Base-by-base conservation (phyloP, 2,888 invertebrate genomes). In the Xanthorhoe spadicearia region DNA sequence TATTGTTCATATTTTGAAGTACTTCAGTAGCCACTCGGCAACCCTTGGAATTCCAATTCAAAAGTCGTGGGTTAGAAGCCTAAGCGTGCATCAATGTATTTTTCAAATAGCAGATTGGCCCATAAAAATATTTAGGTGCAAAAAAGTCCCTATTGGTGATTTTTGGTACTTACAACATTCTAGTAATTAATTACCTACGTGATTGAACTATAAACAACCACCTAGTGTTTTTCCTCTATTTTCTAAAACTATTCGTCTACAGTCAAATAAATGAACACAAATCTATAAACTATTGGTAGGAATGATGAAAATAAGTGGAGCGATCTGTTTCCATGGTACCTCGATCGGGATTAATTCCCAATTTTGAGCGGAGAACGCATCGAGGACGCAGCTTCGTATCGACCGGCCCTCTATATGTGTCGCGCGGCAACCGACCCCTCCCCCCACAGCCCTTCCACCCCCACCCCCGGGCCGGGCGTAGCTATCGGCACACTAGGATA, bases 371-470 rank as follows among this genome's bases (percentile, higher is more conserved):
- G 66, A 70, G 70, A 75, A 71, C 72, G 75, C 75, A 73, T 74
- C 70, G 56, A 71, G 63, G 89, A 86, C 91, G 92, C 90, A 92
- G 89, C 86, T 86, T 78, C 82, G 81, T 81, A 92, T 92, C 91
- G 92, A 92, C 90, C 93, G 85, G 18, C 74, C 83, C 80, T 83
- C 82, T 90, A 89, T 90, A 85, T 89, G 84, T 90, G 89, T 87
- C 90, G 90, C 84, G 80, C 76, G 81, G 83, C 84, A 83, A 82
- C 85, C 83, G 70, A 72, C 83, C 80, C 77, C 77, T 77, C 73
- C 71, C 61, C 70, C 75, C 71, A 66, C 72, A 74, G 64, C 73
- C 48, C 65, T 74, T 73, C 70, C 63, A 60, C 60, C 66, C 78
- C 74, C 77, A 74, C 74, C 77, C 78, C 68, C 76, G 75, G 75